Evolutionary conservation across 1,140 invertebrate genomes (phyloP).

Genomic region (Heliothis virescens): DNA sequence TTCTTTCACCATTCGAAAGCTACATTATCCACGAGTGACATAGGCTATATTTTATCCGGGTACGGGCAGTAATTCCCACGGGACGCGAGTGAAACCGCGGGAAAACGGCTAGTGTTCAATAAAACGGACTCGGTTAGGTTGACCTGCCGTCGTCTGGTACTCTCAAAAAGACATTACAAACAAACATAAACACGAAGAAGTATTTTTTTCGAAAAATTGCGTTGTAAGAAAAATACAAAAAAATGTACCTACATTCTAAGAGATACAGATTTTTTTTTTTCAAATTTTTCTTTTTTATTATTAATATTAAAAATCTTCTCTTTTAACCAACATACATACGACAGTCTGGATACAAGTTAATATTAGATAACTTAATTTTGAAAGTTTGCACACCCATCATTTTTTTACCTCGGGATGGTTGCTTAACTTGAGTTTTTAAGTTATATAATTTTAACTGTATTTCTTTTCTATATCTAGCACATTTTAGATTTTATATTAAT

Average conservation of each 20-base stretch:
- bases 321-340: background rate
- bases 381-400: background rate
- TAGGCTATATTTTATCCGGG: too few species aligned
- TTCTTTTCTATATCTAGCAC: constrained; percentile 31
- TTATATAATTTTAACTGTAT: constrained; percentile 9
- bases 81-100: too few species aligned
- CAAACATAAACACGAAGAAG: background rate
- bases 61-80: too few species aligned
- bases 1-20: too few species aligned
- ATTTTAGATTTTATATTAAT: background rate
- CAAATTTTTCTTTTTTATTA: background rate
- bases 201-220: constrained; percentile 2
- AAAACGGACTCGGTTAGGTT: background rate
- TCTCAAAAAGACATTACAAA: background rate
- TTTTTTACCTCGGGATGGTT: background rate
- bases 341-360: too few species aligned
- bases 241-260: background rate
- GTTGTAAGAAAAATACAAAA: constrained; percentile 43
- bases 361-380: background rate
- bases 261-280: background rate
- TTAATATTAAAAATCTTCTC: background rate
- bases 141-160: background rate
- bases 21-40: too few species aligned
- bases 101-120: too few species aligned
- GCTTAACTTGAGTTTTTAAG: constrained; percentile 6